Evolutionary conservation across 1,140 invertebrate species (phyloP), one percentile per base, ranked within the genome.

Genomic region (Drosophila pruinosa): DNA sequence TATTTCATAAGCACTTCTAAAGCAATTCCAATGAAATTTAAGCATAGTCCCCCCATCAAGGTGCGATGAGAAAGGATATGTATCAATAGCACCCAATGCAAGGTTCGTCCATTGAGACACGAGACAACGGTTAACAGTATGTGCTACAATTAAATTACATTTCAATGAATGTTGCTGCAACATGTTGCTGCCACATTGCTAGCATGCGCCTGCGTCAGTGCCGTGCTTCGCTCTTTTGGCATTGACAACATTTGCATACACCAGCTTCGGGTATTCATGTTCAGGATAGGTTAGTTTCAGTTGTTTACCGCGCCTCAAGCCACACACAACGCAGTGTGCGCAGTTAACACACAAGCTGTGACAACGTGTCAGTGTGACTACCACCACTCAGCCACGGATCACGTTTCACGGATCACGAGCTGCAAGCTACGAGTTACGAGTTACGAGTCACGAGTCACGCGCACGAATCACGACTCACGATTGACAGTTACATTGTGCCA

Each of bases 141-240:
- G 14, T 58, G 26, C 39, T 64, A 67, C 82, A 69, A 88, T 81
- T 85, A 72, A 81, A 85, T 81, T 86, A 77, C 41, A 54, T 68
- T 86, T 63, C 77, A 81, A 85, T 86, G 71, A 81, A 86, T 85
- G 81, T 88, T 85, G 73, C 82, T 0, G 80, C 81, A 85, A 85
- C 80, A 85, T 85, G 80, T 86, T 86, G 81, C 64, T 15, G 45
- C 15, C 39, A 50, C 21, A 45, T 10, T n/a, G 10, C 14, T 3
- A 1, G n/a, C 7, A 19, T 59, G 81, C 81, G 81, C 70, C 22
- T 76, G 73, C 82, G 81, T 58, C 7, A 15, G 41, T 14, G 1
- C 1, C 45, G 53, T 19, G 38, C 4, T n/a, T 3, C 39, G 47
- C 41, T 53, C 53, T 63, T 28, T 21, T 47, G 12, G 21, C 14